Conservation (phyloP, 1,140 invertebrate species). For the Gonioctena quinquepunctata region DNA sequence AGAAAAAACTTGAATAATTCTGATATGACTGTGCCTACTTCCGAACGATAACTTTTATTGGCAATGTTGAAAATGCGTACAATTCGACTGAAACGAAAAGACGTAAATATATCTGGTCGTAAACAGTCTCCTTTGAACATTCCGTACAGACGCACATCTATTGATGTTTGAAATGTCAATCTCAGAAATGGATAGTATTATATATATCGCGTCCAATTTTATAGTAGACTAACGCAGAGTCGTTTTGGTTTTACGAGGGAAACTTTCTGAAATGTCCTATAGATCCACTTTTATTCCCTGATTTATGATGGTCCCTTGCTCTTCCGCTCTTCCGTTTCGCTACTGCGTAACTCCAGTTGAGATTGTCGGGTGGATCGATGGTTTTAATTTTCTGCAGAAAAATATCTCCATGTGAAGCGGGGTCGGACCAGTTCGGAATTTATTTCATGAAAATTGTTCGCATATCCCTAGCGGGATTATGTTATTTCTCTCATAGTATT, state of each 20-base stretch:
- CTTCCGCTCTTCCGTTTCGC: neutral
- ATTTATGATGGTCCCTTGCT: slow-evolving; percentile 3
- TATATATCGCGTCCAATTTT: slow-evolving; percentile 10
- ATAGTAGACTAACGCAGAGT: slow-evolving; percentile 5
- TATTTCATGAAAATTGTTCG: neutral
- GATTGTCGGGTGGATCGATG: neutral
- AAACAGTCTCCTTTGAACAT: neutral
- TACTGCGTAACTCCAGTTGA: neutral
- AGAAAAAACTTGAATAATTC: too few species aligned
- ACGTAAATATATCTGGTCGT: neutral
- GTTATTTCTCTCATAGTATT: too few species aligned
- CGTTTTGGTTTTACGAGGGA: slow-evolving; percentile 14
- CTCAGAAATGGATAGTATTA: slow-evolving; percentile 36
- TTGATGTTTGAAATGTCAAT: slow-evolving; percentile 43
- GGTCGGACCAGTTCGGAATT: neutral
- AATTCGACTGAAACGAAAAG: neutral
- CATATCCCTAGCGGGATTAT: too few species aligned
- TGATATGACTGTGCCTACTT: too few species aligned
- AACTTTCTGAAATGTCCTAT: neutral
- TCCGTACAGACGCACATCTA: slow-evolving; percentile 6
- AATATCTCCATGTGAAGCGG: neutral
- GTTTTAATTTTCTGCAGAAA: neutral
- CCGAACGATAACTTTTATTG: too few species aligned
- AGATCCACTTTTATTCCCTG: slow-evolving; percentile 2
- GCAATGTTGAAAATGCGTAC: neutral